Evolutionary conservation across 1,140 invertebrate species (phyloP).

Genomic region (Drosophila rhopaloa): DNA sequence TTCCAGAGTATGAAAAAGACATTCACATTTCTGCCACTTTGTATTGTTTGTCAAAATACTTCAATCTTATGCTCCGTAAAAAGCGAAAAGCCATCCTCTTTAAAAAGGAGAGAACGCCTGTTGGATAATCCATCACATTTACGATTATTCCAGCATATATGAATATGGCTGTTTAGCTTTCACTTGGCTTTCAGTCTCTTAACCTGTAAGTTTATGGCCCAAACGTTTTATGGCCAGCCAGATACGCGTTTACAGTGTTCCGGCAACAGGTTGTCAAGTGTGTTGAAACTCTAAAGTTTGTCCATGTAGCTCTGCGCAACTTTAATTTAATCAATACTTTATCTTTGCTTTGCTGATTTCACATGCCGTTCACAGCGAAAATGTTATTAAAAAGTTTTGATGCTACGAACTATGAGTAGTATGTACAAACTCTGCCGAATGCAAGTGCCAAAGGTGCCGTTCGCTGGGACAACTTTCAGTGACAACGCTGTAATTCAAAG

Average conservation of each 20-base stretch:
- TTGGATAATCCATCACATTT: slow-evolving; percentile 70
- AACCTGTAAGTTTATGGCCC: slow-evolving; percentile 10
- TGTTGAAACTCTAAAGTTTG: slow-evolving; percentile 18
- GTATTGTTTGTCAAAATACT: slow-evolving; percentile 9
- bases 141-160: slow-evolving; percentile 64
- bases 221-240: slow-evolving; percentile 2
- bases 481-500: slow-evolving; percentile 46
- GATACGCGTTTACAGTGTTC: slow-evolving; percentile 3
- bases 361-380: slow-evolving; percentile 19
- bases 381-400: slow-evolving; percentile 53
- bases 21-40: slow-evolving; percentile 37
- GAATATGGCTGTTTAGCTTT: slow-evolving; percentile 37
- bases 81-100: slow-evolving; percentile 6
- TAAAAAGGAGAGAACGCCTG: slow-evolving; percentile 37
- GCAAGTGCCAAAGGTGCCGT: slow-evolving; percentile 1
- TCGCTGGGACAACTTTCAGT: slow-evolving; percentile 38
- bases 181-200: slow-evolving; percentile 15
- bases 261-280: slow-evolving; percentile 35
- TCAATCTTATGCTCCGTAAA: slow-evolving; percentile 30
- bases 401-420: slow-evolving; percentile 5
- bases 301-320: neutral
- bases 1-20: slow-evolving; percentile 13
- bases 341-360: slow-evolving; percentile 2
- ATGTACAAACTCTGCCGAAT: neutral
- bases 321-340: slow-evolving; percentile 40